Evolutionary conservation across 1,140 invertebrate species (phyloP).

Genomic region (Trachymyrmex septentrionalis): DNA sequence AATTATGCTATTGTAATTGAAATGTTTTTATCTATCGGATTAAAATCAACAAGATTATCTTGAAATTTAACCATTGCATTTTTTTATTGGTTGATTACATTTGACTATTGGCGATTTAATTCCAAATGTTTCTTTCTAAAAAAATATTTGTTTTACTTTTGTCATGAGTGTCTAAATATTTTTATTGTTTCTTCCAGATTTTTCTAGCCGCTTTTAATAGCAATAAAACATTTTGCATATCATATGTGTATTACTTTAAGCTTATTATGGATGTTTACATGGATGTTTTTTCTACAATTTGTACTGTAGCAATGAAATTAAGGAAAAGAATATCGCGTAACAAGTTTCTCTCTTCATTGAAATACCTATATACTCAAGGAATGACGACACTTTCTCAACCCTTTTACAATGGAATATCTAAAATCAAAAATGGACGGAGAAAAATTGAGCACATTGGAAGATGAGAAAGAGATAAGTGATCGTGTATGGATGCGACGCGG

Average conservation of each 20-base stretch:
- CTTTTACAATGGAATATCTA: not conserved
- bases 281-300: not conserved
- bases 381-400: not conserved
- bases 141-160: not conserved
- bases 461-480: not conserved
- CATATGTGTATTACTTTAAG: no score
- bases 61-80: not conserved
- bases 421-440: not conserved
- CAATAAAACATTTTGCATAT: not conserved
- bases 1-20: conserved; percentile 15
- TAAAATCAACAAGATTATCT: not conserved
- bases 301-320: not conserved
- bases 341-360: not conserved
- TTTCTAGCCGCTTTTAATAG: not conserved
- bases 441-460: not conserved
- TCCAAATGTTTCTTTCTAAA: not conserved
- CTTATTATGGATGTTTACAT: no score
- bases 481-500: not conserved
- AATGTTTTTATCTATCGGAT: not conserved
- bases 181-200: not conserved
- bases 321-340: not conserved
- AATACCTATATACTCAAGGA: not conserved
- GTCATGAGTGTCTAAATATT: not conserved
- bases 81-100: no score
- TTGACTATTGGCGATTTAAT: not conserved